Evolutionary conservation across 2,888 invertebrate genomes (phyloP), one percentile per base, ranked within the genome.

Genomic region (Phania funesta): DNA sequence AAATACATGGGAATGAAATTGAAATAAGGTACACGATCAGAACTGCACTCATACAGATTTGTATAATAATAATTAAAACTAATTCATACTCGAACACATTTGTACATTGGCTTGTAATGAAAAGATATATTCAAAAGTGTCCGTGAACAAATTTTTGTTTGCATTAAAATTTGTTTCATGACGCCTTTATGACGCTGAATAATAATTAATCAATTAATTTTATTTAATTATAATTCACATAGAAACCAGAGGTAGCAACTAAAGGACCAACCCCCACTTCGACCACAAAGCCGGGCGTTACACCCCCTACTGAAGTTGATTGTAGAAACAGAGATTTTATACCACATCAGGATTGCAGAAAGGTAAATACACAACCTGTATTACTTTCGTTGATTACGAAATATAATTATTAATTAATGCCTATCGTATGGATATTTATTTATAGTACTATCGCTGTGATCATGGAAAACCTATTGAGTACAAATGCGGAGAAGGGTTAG

Each of bases 401-500:
- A 4, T 5, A 4, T 41, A 41, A 1, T 11, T 11, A 9, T 32
- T 9, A 11, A 11, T 32, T 38, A 38, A 38, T 38, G 11, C n/a
- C 11, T 38, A 13, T n/a, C n/a, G n/a, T n/a, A n/a, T n/a, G 1
- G 3, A 38, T n/a, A 3, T n/a, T 29, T 8, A 44, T 24, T 67
- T 75, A 13, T 91, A 97, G 96, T 97, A 96, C 87, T 97, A 95
- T 92, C 94, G 96, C 80, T 97, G 97, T 88, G 95, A 95, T 22
- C 94, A 96, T 88, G 96, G 95, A 5, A 94, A 94, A 87, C 94
- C 95, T 3, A 91, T 94, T 60, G 93, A 94, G 85, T 95, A 96
- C 88, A 92, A 93, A 13, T 97, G 97, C 87, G 93, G 94, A 84
- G 92, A 93, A 0, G 95, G 95, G 24, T 94, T 96, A 0, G 93